These are phyloP conservation scores for Illadopsis cleaveri DNA, from an alignment of 2,113 vertebrate species.

Conservation along the genomic window DNA sequence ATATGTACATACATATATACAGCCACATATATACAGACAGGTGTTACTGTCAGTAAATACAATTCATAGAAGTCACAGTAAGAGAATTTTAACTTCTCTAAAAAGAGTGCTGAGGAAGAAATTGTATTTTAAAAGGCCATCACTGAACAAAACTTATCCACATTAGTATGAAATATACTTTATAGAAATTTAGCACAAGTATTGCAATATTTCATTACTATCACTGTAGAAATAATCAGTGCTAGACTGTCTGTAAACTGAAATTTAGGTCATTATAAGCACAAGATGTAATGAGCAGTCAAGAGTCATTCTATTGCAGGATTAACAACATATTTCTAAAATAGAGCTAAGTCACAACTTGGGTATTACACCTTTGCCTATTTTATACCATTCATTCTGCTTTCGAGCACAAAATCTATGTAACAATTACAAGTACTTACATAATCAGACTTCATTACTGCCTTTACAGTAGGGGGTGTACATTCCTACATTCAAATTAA, in stretches of 20 bases:
- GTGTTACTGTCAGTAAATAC: neutral
- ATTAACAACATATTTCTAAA: neutral
- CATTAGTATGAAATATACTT: neutral
- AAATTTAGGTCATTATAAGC: neutral
- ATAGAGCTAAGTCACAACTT: neutral
- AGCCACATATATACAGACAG: neutral
- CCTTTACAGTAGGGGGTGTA: neutral
- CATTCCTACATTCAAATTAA: neutral
- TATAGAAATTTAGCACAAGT: neutral
- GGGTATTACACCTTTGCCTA: neutral
- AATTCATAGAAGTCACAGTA: neutral
- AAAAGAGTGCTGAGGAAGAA: neutral
- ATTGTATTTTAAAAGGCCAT: neutral
- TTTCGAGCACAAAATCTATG: neutral
- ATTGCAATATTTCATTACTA: neutral
- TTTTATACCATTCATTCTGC: neutral
- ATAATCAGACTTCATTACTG: neutral
- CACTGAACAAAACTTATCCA: neutral
- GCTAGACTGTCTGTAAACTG: neutral
- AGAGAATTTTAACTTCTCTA: neutral
- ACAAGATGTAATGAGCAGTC: neutral
- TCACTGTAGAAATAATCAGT: neutral
- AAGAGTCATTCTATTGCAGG: neutral
- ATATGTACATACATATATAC: neutral
- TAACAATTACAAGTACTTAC: conserved; percentile 25